phyloP scores from a whole-genome alignment of 2,797 vertebrate species.

The Channallabes apus region DNA sequence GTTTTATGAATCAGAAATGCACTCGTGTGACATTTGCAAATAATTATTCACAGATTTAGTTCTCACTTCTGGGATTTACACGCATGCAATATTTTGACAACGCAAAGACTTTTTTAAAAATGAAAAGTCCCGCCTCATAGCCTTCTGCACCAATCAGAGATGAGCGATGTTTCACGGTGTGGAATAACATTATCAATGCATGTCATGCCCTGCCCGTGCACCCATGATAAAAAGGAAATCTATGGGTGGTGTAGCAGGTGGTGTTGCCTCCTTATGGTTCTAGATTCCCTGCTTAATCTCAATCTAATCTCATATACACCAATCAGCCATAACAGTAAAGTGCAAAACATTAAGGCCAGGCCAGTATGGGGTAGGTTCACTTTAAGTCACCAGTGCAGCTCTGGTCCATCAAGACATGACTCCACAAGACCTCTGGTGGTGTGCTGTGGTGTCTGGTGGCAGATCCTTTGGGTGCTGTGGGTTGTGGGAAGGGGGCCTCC shows the following conservation, averaged over 20 bases:
- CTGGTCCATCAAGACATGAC: too few species aligned
- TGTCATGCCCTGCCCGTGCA: background rate
- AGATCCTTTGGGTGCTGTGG: too few species aligned
- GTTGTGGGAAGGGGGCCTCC: too few species aligned
- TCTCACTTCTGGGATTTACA: background rate
- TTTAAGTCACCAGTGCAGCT: too few species aligned
- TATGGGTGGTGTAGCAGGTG: background rate
- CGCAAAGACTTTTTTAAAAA: background rate
- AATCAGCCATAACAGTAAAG: too few species aligned
- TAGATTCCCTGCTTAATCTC: background rate
- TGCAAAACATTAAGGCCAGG: too few species aligned
- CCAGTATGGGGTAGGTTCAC: too few species aligned
- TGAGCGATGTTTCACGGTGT: background rate
- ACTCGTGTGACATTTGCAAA: background rate
- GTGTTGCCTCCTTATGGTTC: background rate
- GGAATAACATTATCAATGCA: background rate
- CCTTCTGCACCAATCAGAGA: background rate
- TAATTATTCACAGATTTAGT: slow-evolving; percentile 31
- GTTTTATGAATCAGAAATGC: slow-evolving; percentile 21
- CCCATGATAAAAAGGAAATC: background rate
- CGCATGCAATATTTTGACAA: background rate
- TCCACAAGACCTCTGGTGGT: too few species aligned
- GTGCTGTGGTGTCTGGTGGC: too few species aligned
- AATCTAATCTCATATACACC: too few species aligned
- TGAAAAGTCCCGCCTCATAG: background rate